phyloP scores from a whole-genome alignment of 2,888 invertebrate species.

The Tridacna crocea region DNA sequence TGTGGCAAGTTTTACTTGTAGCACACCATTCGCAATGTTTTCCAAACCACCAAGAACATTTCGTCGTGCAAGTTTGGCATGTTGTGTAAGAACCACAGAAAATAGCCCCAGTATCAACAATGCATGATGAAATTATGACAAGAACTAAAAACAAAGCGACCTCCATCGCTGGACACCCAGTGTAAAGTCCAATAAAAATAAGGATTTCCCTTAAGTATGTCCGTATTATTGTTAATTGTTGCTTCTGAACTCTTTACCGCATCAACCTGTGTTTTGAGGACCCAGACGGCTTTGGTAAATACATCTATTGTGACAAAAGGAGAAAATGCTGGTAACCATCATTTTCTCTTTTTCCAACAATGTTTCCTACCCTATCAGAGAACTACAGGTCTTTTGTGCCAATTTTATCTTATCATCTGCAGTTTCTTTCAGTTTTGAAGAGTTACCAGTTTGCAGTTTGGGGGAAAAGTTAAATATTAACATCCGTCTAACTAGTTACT shows the following conservation, averaged over 20 bases:
- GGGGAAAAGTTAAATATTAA: too few relatives aligned
- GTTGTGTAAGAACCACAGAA: conserved; percentile 3
- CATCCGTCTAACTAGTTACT: too few relatives aligned
- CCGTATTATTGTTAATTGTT: too few relatives aligned
- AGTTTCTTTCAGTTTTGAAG: too few relatives aligned
- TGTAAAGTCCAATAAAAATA: too few relatives aligned
- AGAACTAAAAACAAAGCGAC: neutral
- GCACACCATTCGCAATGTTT: conserved; percentile 31
- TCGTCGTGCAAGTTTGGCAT: conserved; percentile 12
- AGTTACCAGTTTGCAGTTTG: too few relatives aligned
- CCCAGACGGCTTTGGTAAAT: neutral
- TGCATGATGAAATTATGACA: neutral
- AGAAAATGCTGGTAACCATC: neutral
- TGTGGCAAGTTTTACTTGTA: conserved; percentile 6
- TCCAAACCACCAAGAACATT: neutral
- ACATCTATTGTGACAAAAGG: neutral
- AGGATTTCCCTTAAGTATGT: too few relatives aligned
- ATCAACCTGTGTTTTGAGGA: neutral
- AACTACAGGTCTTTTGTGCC: too few relatives aligned
- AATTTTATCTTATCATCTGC: too few relatives aligned
- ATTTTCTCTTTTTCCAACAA: neutral
- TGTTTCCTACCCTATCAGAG: neutral
- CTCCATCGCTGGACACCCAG: neutral
- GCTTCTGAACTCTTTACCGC: too few relatives aligned
- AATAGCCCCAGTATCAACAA: neutral